phyloP scores from a whole-genome alignment of 1,140 invertebrate species.

The Cotesia vestalis region DNA sequence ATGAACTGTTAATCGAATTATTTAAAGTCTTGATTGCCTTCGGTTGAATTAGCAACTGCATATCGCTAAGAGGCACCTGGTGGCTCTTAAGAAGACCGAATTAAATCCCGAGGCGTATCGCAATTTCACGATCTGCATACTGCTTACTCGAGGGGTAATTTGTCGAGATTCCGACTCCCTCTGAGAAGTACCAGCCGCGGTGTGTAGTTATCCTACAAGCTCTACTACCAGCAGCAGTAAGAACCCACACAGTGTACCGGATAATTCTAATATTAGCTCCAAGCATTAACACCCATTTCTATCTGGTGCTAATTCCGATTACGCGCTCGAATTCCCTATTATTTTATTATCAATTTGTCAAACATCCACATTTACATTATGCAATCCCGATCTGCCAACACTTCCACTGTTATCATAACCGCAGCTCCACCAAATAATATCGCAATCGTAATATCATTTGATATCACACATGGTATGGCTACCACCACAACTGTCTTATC shows the following conservation, averaged over 20 bases:
- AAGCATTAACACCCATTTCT: constrained; percentile 47
- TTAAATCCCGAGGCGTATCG: constrained; percentile 54
- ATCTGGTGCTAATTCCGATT: constrained; percentile 24
- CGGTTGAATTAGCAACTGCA: constrained; percentile 27
- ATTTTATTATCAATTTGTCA: constrained; percentile 27
- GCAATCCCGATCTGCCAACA: background rate
- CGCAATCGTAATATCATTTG: background rate
- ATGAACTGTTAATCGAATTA: background rate
- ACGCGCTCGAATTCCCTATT: constrained; percentile 12
- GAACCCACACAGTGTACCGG: background rate
- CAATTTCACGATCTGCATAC: constrained; percentile 58
- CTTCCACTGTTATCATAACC: too few relatives aligned
- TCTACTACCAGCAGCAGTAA: too few relatives aligned
- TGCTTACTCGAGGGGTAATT: constrained; percentile 53
- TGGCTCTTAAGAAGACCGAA: constrained; percentile 39
- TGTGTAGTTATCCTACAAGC: background rate
- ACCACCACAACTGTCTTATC: too few relatives aligned
- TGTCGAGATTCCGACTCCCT: constrained; percentile 28
- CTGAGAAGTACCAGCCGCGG: too few relatives aligned
- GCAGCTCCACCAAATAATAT: too few relatives aligned
- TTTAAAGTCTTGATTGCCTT: constrained; percentile 10
- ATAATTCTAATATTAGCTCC: constrained; percentile 46
- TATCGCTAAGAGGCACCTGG: constrained; percentile 31
- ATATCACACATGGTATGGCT: background rate
- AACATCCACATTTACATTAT: background rate